Conservation (phyloP, 2,888 invertebrate species). For the Mesoligia furuncula region DNA sequence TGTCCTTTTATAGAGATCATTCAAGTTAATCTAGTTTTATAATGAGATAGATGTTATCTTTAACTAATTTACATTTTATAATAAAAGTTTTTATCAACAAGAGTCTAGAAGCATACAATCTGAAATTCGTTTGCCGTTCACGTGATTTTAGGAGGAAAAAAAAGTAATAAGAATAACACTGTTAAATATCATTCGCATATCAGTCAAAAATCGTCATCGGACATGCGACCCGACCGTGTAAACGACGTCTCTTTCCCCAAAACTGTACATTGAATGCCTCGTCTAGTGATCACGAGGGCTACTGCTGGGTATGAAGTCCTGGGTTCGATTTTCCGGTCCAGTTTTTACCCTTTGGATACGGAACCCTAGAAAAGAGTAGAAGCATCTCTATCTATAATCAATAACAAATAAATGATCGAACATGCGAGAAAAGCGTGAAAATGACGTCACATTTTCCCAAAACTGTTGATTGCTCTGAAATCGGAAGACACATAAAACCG, state of each 20-base stretch:
- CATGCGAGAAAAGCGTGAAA: slow-evolving; percentile 1
- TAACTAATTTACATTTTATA: neutral
- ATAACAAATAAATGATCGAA: neutral
- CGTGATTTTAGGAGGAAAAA: neutral
- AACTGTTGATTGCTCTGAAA: slow-evolving; percentile 10
- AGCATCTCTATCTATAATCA: neutral
- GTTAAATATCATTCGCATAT: neutral
- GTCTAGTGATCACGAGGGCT: too few species aligned
- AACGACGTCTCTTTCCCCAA: neutral
- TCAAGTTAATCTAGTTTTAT: slow-evolving; percentile 38
- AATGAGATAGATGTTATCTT: slow-evolving; percentile 15
- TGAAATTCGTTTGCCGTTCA: neutral
- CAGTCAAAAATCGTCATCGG: slow-evolving; percentile 1
- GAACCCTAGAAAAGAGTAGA: too few species aligned
- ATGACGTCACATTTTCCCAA: slow-evolving; percentile 1
- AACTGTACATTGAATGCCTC: neutral
- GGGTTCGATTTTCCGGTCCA: too few species aligned
- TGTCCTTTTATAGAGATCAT: slow-evolving; percentile 8
- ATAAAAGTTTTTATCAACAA: neutral
- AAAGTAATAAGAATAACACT: neutral
- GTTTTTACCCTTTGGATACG: too few species aligned
- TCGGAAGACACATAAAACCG: slow-evolving; percentile 18
- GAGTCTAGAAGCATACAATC: neutral
- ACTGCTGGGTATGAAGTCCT: too few species aligned
- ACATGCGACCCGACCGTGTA: slow-evolving; percentile 21